Conservation (phyloP, 2,797 vertebrate species). For the Phrynocephalus forsythii region DNA sequence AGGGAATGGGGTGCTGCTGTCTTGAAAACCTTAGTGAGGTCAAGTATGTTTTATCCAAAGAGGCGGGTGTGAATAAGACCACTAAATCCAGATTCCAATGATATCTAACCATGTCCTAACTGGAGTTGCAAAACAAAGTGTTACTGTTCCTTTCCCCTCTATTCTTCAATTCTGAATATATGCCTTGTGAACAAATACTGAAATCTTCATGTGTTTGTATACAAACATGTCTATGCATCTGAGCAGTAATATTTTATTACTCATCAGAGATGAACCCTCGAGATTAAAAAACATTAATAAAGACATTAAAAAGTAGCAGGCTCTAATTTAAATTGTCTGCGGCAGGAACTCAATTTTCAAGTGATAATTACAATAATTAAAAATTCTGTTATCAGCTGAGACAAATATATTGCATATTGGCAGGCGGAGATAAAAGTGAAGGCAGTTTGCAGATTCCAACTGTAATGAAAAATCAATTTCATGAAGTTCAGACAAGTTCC, state of each 20-base stretch:
- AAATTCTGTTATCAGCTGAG: conserved; percentile 71
- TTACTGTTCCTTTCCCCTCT: no score
- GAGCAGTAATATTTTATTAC: conserved; percentile 38
- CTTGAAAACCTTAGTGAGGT: no score
- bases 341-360: conserved; percentile 73
- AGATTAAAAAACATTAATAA: conserved; percentile 64
- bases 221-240: not conserved
- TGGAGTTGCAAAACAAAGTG: no score
- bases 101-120: no score
- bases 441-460: conserved; percentile 24
- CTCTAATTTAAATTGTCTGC: conserved; percentile 72
- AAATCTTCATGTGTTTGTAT: not conserved
- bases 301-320: conserved; percentile 66
- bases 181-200: not conserved
- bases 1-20: no score
- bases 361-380: conserved; percentile 79
- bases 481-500: conserved; percentile 49
- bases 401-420: conserved; percentile 49
- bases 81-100: no score
- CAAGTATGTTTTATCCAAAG: no score
- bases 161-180: not conserved
- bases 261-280: conserved; percentile 64
- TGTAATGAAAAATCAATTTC: conserved; percentile 51
- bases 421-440: conserved; percentile 40
- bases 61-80: no score